These are phyloP conservation scores for Turdus rufiventris DNA, from an alignment of 2,113 vertebrate genomes.

Conservation along the genomic window DNA sequence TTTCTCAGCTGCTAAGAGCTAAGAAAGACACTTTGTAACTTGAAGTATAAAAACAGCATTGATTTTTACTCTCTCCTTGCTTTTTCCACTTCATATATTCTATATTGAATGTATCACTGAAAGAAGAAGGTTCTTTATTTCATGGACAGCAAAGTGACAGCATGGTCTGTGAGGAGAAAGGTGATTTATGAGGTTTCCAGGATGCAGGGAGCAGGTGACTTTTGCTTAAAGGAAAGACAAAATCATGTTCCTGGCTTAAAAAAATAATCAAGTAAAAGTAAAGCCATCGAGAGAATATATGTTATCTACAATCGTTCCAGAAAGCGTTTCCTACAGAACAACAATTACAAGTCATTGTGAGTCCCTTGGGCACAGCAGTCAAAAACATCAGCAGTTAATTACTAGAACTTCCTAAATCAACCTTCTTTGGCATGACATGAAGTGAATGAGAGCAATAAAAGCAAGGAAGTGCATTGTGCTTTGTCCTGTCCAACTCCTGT, in stretches of 20 bases:
- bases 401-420: conserved; percentile 61
- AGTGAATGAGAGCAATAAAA: conserved; percentile 69
- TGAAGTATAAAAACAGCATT: neutral
- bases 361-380: conserved; percentile 47
- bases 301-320: conserved; percentile 26
- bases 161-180: neutral
- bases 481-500: conserved; percentile 66
- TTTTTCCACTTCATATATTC: neutral
- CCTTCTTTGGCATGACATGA: conserved; percentile 70
- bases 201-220: neutral
- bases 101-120: neutral
- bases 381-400: conserved; percentile 67
- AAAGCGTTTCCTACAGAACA: conserved; percentile 54
- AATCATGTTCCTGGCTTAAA: neutral
- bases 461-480: conserved; percentile 70
- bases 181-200: neutral
- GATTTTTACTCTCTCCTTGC: neutral
- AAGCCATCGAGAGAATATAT: neutral
- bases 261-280: conserved; percentile 29
- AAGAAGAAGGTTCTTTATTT: neutral
- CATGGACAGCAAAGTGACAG: neutral
- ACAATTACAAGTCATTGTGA: conserved; percentile 53
- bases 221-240: neutral
- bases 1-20: neutral
- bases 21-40: neutral